These are phyloP conservation scores for Enteromius treurensis DNA, from an alignment of 2,797 vertebrate species.

Conservation along the genomic window DNA sequence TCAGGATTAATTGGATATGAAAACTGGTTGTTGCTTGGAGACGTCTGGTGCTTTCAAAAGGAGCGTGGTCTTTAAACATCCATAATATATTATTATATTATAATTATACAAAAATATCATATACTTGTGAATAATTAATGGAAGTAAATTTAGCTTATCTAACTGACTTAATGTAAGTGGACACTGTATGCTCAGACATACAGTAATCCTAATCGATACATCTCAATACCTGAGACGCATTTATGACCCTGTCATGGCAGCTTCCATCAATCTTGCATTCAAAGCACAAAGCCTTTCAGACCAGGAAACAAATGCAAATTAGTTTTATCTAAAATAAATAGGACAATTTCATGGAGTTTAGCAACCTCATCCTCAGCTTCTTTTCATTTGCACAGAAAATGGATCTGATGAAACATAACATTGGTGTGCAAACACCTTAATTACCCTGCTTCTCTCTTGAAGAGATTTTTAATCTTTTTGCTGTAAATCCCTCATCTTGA, in stretches of 20 bases:
- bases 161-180: slow-evolving; percentile 25
- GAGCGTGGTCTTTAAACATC: slow-evolving; percentile 21
- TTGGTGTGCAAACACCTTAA: slow-evolving; percentile 60
- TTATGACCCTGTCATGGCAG: neutral
- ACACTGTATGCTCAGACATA: neutral
- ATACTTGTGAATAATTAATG: slow-evolving; percentile 46
- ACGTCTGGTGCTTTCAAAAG: slow-evolving; percentile 23
- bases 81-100: neutral
- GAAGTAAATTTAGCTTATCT: slow-evolving; percentile 41
- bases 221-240: slow-evolving; percentile 22
- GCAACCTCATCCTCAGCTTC: slow-evolving; percentile 54
- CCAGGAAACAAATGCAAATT: slow-evolving; percentile 58
- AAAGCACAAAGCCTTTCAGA: slow-evolving; percentile 47
- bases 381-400: slow-evolving; percentile 63
- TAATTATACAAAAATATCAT: slow-evolving; percentile 14
- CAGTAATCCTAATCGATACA: slow-evolving; percentile 33
- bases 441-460: slow-evolving; percentile 53
- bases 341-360: slow-evolving; percentile 63
- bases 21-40: slow-evolving; percentile 32
- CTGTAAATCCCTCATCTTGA: slow-evolving; percentile 41
- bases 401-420: slow-evolving; percentile 59
- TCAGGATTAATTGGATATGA: slow-evolving; percentile 49
- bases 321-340: slow-evolving; percentile 61
- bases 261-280: slow-evolving; percentile 49
- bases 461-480: slow-evolving; percentile 49